Evolutionary conservation across 2,113 vertebrate genomes (phyloP).

Genomic region (Triplophysa siluroides): DNA sequence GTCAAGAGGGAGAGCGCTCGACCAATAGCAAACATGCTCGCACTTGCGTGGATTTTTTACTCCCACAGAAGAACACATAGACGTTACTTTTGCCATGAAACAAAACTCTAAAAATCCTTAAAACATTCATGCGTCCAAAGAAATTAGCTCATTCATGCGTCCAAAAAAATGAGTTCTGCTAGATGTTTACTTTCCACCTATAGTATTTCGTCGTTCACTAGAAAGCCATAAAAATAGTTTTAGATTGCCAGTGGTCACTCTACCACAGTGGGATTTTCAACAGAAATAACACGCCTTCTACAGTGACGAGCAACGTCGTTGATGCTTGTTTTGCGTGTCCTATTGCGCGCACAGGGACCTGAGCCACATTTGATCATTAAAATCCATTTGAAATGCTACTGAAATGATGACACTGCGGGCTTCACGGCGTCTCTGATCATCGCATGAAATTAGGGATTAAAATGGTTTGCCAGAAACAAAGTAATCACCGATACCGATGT

Average conservation of each 20-base stretch:
- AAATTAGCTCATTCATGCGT: neutral
- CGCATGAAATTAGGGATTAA: slow-evolving; percentile 79
- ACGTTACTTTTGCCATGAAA: neutral
- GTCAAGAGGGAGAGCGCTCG: slow-evolving; percentile 35
- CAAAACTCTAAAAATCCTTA: too few species aligned
- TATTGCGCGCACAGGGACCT: slow-evolving; percentile 55
- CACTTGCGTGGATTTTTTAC: neutral
- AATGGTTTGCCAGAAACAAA: slow-evolving; percentile 79
- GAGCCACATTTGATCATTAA: slow-evolving; percentile 62
- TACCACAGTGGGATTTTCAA: neutral
- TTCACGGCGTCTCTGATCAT: slow-evolving; percentile 69
- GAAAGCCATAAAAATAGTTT: neutral
- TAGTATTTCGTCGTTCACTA: neutral
- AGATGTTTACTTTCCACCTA: neutral
- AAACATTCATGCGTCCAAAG: too few species aligned
- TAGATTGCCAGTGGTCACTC: neutral
- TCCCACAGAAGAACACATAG: neutral
- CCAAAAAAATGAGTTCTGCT: too few species aligned
- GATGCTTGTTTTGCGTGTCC: slow-evolving; percentile 47
- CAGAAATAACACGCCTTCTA: neutral
- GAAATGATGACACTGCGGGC: slow-evolving; percentile 61
- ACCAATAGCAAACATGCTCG: slow-evolving; percentile 17
- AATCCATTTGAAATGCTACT: slow-evolving; percentile 62
- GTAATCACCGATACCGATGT: slow-evolving; percentile 76
- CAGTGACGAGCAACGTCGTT: slow-evolving; percentile 33